Evolutionary conservation across 2,888 invertebrate genomes (phyloP).

Genomic region (Ichneumon xanthorius): DNA sequence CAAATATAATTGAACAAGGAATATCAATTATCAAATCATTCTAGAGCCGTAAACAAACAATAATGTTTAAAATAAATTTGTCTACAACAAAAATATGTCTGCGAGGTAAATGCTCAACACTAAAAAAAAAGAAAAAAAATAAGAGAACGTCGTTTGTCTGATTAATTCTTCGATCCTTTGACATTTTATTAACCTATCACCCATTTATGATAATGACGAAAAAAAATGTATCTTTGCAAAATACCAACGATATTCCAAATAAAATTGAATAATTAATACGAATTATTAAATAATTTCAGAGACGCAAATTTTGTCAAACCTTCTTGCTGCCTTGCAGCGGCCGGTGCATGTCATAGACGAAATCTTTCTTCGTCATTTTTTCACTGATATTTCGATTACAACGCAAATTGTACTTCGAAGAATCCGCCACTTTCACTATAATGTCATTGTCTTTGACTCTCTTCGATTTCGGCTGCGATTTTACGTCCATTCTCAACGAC

Average conservation of each 20-base stretch:
- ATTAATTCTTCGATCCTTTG: neutral
- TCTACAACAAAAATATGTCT: neutral
- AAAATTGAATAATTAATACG: neutral
- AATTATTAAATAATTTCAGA: slow-evolving; percentile 1
- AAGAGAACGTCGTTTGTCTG: neutral
- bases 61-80: neutral
- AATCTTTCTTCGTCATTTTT: slow-evolving; percentile 80
- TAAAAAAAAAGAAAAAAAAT: neutral
- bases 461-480: slow-evolving; percentile 23
- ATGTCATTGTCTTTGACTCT: slow-evolving; percentile 11
- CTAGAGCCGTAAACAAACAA: slow-evolving; percentile 59
- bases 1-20: neutral
- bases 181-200: neutral
- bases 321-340: slow-evolving; percentile 65
- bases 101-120: no score
- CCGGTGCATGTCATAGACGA: slow-evolving; percentile 77
- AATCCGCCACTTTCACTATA: slow-evolving; percentile 65
- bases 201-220: neutral
- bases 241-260: neutral
- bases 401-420: slow-evolving; percentile 78
- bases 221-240: neutral
- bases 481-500: slow-evolving; percentile 35
- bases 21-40: neutral
- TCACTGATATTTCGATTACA: slow-evolving; percentile 78
- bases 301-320: slow-evolving; percentile 52